Evolutionary conservation across 1,140 invertebrate genomes (phyloP).

Genomic region (Eueides isabella): DNA sequence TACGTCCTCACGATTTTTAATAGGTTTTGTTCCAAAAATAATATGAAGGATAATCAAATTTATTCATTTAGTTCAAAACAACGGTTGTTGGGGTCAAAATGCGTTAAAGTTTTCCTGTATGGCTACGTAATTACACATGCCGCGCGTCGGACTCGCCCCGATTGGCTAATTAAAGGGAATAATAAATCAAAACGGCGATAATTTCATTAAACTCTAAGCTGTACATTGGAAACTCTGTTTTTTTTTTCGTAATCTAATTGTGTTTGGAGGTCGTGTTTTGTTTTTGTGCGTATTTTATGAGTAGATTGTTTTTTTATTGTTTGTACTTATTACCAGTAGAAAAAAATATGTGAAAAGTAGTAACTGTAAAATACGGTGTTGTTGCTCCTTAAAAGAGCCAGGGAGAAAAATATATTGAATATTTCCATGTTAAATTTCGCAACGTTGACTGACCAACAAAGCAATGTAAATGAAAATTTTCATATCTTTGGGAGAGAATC

Average conservation of each 20-base stretch:
- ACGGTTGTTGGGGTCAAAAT: background rate
- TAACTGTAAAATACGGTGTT: no score
- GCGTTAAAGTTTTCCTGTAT: background rate
- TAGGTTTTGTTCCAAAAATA: background rate
- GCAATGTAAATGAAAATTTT: no score
- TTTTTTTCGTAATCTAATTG: constrained; percentile 5
- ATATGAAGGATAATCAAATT: background rate
- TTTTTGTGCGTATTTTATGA: background rate
- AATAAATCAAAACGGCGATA: background rate
- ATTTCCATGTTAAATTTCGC: no score
- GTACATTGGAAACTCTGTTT: background rate
- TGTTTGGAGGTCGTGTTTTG: background rate
- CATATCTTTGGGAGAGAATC: no score
- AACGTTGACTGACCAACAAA: no score
- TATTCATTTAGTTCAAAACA: background rate
- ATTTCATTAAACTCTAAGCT: background rate
- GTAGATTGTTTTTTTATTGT: no score
- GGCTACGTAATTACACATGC: background rate
- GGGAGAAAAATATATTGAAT: no score
- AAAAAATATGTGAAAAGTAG: no score
- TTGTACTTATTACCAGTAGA: no score
- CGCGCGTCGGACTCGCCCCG: background rate
- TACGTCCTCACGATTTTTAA: background rate
- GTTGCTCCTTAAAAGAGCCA: no score
- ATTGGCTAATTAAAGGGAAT: background rate